Percentiles rank a stretch among this genome's conserved stretches.
phyloP scores from a whole-genome alignment of 2,797 vertebrate species.

The Anomalospiza imberbis region DNA sequence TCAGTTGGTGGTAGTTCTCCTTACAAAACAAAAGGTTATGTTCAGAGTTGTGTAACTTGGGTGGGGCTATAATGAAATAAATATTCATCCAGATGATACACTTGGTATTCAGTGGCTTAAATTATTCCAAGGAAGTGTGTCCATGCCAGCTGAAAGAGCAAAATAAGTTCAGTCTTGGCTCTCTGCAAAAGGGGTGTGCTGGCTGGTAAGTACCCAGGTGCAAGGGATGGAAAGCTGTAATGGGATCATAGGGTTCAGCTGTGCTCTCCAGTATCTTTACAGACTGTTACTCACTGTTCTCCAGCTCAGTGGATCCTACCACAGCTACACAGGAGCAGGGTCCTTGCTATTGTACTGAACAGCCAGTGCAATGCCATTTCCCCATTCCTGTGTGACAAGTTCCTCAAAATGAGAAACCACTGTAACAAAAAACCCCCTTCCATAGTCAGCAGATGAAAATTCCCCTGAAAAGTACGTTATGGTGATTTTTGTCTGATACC shows the following conservation, averaged over 20 bases:
- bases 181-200: neutral
- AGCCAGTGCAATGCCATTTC: neutral
- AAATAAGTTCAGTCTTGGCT: neutral
- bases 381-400: neutral
- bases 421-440: neutral
- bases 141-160: neutral
- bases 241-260: neutral
- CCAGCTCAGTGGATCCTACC: neutral
- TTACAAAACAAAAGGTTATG: slow-evolving; percentile 12
- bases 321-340: neutral
- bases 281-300: neutral
- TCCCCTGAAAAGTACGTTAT: neutral
- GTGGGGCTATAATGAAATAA: slow-evolving; percentile 2
- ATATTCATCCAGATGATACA: neutral
- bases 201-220: neutral
- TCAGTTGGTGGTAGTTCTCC: neutral
- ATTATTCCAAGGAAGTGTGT: neutral
- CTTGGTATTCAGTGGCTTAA: neutral
- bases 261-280: neutral
- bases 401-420: neutral
- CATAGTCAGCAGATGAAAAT: neutral
- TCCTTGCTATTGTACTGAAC: neutral
- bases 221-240: neutral
- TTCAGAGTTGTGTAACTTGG: slow-evolving; percentile 39
- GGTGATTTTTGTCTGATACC: neutral